Evolutionary conservation across 2,113 vertebrate genomes (phyloP).

Genomic region (Halichoeres trimaculatus): DNA sequence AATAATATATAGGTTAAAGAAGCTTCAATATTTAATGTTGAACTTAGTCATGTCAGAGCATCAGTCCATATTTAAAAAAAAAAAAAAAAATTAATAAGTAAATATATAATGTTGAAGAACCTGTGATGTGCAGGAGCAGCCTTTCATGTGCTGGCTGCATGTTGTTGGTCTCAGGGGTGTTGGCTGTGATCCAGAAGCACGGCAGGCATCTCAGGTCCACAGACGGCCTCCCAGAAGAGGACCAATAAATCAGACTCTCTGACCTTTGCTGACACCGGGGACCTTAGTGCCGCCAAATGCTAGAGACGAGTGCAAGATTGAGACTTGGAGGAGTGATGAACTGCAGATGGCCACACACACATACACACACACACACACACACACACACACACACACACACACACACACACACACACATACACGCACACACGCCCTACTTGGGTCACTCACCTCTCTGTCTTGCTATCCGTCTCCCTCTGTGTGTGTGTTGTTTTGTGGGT

Average conservation of each 20-base stretch:
- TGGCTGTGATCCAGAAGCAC: conserved; percentile 63
- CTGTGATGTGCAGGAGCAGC: conserved; percentile 17
- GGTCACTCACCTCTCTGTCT: conserved; percentile 42
- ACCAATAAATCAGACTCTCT: conserved; percentile 71
- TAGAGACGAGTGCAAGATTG: conserved; percentile 68
- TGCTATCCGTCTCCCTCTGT: conserved; percentile 27
- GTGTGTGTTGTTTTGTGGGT: neutral
- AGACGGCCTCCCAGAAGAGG: conserved; percentile 56
- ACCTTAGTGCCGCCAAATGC: conserved; percentile 68
- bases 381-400: conserved; percentile 16
- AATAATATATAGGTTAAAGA: too few species aligned
- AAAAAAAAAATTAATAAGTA: too few species aligned
- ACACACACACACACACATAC: conserved; percentile 30
- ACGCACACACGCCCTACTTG: too few species aligned
- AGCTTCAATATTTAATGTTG: neutral
- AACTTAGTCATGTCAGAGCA: neutral
- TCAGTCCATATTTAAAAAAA: conserved; percentile 1
- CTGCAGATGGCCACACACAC: conserved; percentile 33
- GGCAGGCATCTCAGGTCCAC: conserved; percentile 47
- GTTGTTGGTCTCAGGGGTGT: conserved; percentile 45
- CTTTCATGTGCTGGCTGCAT: conserved; percentile 39
- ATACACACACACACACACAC: conserved; percentile 26
- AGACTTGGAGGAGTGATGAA: conserved; percentile 67
- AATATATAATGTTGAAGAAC: conserved; percentile 12
- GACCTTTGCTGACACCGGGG: conserved; percentile 73